A percentile compares a stretch with the other conserved stretches of the same genome.
These are phyloP conservation scores for Cephus sareptanus DNA, from an alignment of 2,888 invertebrate species.

Conservation along the genomic window DNA sequence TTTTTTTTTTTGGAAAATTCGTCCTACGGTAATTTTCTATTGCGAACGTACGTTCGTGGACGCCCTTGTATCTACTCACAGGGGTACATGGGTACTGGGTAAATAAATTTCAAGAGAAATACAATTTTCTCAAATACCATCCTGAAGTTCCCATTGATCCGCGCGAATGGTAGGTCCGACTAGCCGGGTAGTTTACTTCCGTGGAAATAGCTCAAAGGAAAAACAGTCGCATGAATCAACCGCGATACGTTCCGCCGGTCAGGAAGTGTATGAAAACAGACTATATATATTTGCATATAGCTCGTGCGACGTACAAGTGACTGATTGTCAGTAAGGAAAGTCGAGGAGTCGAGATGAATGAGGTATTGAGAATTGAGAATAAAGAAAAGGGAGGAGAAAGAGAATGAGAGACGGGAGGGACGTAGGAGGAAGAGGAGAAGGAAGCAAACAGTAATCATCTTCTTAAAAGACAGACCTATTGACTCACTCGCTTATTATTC, in stretches of 20 bases:
- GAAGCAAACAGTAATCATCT: conserved; percentile 26
- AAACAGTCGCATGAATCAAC: background rate
- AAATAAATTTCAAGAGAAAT: background rate
- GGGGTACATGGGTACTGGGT: too few relatives aligned
- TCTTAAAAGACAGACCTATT: conserved; percentile 27
- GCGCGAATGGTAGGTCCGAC: background rate
- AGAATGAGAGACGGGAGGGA: background rate
- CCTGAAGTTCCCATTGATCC: background rate
- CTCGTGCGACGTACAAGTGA: background rate
- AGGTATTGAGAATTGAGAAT: conserved; percentile 13
- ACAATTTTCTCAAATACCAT: background rate
- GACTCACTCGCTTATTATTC: conserved; percentile 24
- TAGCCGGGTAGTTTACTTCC: background rate
- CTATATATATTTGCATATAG: background rate
- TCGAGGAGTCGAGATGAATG: conserved; percentile 3
- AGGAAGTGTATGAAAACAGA: background rate
- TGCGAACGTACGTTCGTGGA: too few relatives aligned
- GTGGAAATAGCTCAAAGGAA: background rate
- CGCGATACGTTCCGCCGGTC: background rate
- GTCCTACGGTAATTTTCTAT: too few relatives aligned
- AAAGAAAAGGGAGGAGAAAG: conserved; percentile 6
- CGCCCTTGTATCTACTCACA: background rate
- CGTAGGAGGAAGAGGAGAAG: background rate
- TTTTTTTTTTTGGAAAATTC: too few relatives aligned
- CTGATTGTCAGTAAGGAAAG: background rate